phyloP scores from a whole-genome alignment of 2,113 vertebrate genomes.

The Bucco capensis region DNA sequence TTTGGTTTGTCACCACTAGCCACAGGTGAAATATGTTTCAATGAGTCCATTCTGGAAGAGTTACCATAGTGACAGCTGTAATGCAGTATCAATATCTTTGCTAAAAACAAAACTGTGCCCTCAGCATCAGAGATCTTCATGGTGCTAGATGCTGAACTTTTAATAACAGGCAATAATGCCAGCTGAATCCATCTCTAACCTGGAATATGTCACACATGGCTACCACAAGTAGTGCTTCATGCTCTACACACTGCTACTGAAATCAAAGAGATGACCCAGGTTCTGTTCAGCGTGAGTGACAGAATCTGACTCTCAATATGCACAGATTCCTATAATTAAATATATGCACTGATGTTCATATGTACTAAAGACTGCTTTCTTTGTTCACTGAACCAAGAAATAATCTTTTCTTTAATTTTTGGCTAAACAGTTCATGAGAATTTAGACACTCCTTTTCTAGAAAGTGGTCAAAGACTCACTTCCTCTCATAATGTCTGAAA shows the following conservation, averaged over 20 bases:
- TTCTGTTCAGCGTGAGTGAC: not conserved
- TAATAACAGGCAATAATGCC: not conserved
- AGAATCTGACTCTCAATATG: not conserved
- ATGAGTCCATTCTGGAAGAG: conserved; percentile 6
- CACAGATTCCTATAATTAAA: not conserved
- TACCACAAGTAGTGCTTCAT: not conserved
- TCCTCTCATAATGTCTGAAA: not conserved
- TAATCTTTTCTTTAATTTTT: not conserved
- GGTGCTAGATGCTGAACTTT: conserved; percentile 30
- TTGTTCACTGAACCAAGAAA: not conserved
- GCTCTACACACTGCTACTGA: not conserved
- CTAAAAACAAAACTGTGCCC: conserved; percentile 33
- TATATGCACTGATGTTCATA: not conserved
- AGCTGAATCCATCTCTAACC: not conserved
- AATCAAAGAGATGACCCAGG: not conserved
- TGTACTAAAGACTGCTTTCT: not conserved
- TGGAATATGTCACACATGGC: not conserved
- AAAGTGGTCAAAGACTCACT: not conserved
- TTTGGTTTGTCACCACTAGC: conserved; percentile 22
- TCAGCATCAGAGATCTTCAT: not conserved
- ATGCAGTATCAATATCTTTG: not conserved
- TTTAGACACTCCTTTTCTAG: not conserved
- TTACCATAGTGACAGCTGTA: conserved; percentile 46
- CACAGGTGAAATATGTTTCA: conserved; percentile 9
- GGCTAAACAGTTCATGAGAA: not conserved